Evolutionary conservation across 2,888 invertebrate species (phyloP).

Genomic region (Patella ulyssiponensis): DNA sequence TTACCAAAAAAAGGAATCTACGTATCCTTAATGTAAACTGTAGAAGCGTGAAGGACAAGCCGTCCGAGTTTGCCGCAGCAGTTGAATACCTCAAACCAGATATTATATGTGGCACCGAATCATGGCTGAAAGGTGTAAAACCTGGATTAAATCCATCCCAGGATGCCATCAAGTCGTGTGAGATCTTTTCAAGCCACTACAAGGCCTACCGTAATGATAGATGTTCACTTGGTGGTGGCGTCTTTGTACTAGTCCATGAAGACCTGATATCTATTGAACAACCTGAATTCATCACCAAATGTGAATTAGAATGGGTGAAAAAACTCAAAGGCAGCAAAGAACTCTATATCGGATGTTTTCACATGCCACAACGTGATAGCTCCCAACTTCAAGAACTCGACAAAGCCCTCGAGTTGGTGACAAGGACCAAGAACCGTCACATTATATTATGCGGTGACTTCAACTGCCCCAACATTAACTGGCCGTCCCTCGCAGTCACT

Average conservation of each 20-base stretch:
- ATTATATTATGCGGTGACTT: no score
- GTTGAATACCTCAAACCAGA: conserved; percentile 35
- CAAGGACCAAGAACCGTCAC: conserved; percentile 11
- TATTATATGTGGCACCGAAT: conserved; percentile 39
- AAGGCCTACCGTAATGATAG: conserved; percentile 32
- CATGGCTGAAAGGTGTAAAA: conserved; percentile 38
- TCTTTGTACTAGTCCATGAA: conserved; percentile 32
- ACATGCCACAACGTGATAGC: conserved; percentile 32
- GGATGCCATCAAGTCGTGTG: conserved; percentile 27
- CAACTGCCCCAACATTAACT: no score
- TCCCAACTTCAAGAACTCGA: conserved; percentile 18
- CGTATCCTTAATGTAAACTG: conserved; percentile 34
- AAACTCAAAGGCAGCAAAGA: conserved; percentile 31
- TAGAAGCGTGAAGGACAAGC: conserved; percentile 26
- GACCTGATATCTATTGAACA: conserved; percentile 30
- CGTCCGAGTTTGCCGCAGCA: conserved; percentile 28
- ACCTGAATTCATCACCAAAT: conserved; percentile 30
- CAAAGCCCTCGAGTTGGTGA: conserved; percentile 18
- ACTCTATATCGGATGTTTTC: conserved; percentile 25
- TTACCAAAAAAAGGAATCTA: conserved; percentile 28
- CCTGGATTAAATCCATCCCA: conserved; percentile 28
- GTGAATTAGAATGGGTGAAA: conserved; percentile 37
- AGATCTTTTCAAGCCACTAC: conserved; percentile 33
- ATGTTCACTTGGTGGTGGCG: conserved; percentile 31
- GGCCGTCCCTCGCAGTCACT: no score